Evolutionary conservation across 2,888 invertebrate species (phyloP), one percentile per base, ranked within the genome.

Genomic region (Hirtodrosophila cameraria): DNA sequence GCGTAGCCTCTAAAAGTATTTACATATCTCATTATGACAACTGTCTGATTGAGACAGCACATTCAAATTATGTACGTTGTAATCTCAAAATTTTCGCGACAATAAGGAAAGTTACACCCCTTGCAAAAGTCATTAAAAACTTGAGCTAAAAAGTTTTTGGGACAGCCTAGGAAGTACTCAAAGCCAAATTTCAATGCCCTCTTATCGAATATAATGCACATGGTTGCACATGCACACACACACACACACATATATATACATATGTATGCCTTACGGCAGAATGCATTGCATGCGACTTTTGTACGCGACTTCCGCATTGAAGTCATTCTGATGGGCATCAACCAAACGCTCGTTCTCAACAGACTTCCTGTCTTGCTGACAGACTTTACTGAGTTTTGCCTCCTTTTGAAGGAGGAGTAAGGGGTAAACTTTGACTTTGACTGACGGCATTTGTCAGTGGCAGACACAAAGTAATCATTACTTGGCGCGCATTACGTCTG

Each of bases 401-500:
- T 25, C 54, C 53, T 42, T 23, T 27, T 30, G 31, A 36, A 42
- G 42, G 39, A 36, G 12, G 58, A 33, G 35, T 59, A 60, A 69
- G 12, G 58, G 38, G 35, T 59, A 60, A 69, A 59, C 68, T 82
- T 70, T 63, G 67, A 80, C 80, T 69, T 85, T 83, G 86, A 83
- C 75, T 83, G 82, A 85, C 85, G 73, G 78, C 75, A 85, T 80
- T 83, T 83, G 82, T 85, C 82, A 85, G 86, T 52, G 60, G 57
- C 80, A 80, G 80, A 82, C 83, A 83, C 68, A 85, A 80, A 85
- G 82, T 83, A 83, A 85, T 82, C 81, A 85, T 85, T 81, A 80
- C 78, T 78, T 75, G 66, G 59, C 60, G 62, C 54, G 57, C 69
- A 74, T 54, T 67, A 55, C 50, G 59, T 62, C 62, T 71, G 55